A percentile compares a stretch with the other conserved stretches of the same genome.
Conservation (phyloP, 2,113 vertebrate species). For the Micronisus gabar region DNA sequence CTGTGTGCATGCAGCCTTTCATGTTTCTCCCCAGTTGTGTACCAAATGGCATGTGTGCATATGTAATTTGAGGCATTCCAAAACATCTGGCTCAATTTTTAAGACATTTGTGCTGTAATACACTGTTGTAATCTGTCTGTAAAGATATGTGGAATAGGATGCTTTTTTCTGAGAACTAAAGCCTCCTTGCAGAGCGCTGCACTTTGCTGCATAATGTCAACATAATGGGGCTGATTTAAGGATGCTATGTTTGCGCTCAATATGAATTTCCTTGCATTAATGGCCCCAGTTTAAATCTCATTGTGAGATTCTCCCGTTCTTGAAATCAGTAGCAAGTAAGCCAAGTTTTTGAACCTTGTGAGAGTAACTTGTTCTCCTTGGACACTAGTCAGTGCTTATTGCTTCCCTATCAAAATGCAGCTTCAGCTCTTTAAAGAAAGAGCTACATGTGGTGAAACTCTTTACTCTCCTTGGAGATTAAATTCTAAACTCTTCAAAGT, state of each 20-base stretch:
- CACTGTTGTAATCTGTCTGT: background rate
- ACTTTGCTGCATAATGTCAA: background rate
- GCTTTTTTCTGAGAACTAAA: background rate
- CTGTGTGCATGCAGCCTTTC: background rate
- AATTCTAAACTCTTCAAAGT: conserved; percentile 25
- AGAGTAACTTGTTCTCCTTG: background rate
- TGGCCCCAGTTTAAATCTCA: background rate
- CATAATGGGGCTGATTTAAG: background rate
- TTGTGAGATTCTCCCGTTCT: background rate
- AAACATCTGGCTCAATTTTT: background rate
- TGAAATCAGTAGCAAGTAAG: background rate
- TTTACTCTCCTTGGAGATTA: conserved; percentile 17
- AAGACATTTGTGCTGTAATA: background rate
- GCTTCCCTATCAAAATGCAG: conserved; percentile 19
- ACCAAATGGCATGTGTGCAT: background rate
- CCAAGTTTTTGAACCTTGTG: background rate
- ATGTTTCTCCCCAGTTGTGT: background rate
- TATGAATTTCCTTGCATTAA: background rate
- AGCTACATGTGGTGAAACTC: conserved; percentile 1
- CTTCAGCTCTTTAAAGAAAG: conserved; percentile 12
- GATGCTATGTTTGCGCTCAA: background rate
- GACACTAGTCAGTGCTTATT: background rate
- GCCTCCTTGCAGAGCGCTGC: background rate
- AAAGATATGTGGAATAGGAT: background rate
- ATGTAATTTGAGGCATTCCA: background rate